Percentiles rank a stretch among this genome's conserved stretches.
These are phyloP conservation scores for Bothrops alternatus DNA, from an alignment of 2,797 vertebrate species.

Conservation along the genomic window DNA sequence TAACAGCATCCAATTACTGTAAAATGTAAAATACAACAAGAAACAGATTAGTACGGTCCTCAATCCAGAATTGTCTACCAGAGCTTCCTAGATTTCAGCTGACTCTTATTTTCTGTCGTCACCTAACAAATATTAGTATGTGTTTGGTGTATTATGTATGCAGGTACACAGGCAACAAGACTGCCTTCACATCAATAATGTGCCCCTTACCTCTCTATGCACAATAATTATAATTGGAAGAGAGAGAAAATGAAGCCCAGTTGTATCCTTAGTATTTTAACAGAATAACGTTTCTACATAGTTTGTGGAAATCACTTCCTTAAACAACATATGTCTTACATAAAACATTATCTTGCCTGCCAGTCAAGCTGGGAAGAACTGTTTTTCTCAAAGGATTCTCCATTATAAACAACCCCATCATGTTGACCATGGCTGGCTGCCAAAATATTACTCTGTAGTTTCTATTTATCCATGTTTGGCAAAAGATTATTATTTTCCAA, in stretches of 20 bases:
- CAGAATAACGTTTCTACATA: conserved; percentile 14
- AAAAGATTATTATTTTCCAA: conserved; percentile 21
- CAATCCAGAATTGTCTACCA: neutral
- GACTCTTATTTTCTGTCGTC: neutral
- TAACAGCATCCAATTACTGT: conserved; percentile 13
- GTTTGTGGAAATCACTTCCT: neutral
- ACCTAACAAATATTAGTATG: neutral
- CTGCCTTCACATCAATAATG: no score
- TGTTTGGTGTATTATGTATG: neutral
- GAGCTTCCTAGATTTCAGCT: neutral
- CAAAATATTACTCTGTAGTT: conserved; percentile 25
- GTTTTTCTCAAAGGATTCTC: conserved; percentile 21
- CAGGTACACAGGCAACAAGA: neutral
- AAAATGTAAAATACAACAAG: neutral
- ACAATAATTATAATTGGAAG: neutral
- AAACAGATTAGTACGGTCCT: neutral
- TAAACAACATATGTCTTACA: neutral
- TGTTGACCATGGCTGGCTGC: conserved; percentile 26
- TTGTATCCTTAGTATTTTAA: conserved; percentile 30
- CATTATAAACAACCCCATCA: conserved; percentile 25
- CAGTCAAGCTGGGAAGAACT: neutral
- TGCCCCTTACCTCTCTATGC: neutral
- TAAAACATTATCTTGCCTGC: conserved; percentile 18
- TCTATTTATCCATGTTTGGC: conserved; percentile 31
- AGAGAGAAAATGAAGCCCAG: neutral